Conservation (phyloP, 1,140 invertebrate species). For the Arion vulgaris region DNA sequence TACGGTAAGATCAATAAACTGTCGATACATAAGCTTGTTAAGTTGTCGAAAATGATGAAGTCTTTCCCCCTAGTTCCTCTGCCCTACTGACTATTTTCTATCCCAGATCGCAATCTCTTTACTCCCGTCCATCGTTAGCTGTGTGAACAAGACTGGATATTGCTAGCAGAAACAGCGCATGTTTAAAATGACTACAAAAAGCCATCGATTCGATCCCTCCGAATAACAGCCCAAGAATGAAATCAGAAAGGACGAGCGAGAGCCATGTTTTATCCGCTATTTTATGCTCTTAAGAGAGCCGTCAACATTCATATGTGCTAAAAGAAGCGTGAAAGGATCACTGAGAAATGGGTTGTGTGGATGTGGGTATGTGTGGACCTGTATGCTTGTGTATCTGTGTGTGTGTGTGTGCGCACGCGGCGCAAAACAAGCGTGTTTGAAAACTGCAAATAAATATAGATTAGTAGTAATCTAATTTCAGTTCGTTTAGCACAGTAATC, state of each 20-base stretch:
- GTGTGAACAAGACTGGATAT: not conserved
- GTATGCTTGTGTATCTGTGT: no score
- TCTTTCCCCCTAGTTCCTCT: not conserved
- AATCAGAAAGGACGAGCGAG: not conserved
- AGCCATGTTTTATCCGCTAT: no score
- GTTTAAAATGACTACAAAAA: constrained; percentile 5
- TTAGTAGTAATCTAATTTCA: no score
- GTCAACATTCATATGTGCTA: no score
- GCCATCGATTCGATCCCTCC: not conserved
- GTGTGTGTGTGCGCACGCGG: no score
- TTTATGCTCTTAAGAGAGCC: no score
- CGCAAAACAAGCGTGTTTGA: no score
- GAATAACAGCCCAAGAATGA: not conserved
- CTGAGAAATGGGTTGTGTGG: no score
- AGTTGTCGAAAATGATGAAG: constrained; percentile 2
- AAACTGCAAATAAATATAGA: no score
- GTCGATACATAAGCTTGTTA: constrained; percentile 9
- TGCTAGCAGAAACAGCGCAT: not conserved
- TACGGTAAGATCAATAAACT: not conserved
- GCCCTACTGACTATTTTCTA: not conserved
- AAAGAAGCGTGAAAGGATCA: no score
- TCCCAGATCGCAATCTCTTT: not conserved
- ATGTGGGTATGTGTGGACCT: no score
- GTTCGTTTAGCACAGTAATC: no score
- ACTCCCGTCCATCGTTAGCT: not conserved